These are phyloP conservation scores for Pontoporia blainvillei DNA, from an alignment of 2,113 vertebrate genomes.

Conservation along the genomic window DNA sequence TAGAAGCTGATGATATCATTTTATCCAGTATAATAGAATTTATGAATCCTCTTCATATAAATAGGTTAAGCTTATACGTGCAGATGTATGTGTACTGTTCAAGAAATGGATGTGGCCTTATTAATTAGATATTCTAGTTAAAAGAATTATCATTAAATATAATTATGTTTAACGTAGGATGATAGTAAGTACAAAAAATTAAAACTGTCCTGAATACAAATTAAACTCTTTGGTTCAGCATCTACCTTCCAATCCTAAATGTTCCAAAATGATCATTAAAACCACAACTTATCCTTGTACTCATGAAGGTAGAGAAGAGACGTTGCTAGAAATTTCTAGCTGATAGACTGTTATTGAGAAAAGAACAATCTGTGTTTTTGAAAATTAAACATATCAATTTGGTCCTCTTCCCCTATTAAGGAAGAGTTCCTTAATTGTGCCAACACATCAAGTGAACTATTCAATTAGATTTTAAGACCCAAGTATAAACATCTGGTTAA, in stretches of 20 bases:
- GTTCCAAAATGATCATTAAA: not conserved
- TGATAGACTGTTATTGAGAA: not conserved
- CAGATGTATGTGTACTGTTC: not conserved
- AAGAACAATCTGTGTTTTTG: not conserved
- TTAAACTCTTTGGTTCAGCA: not conserved
- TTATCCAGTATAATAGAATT: not conserved
- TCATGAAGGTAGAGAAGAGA: not conserved
- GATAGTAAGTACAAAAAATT: not conserved
- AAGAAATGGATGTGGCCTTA: not conserved
- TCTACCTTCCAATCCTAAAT: not conserved
- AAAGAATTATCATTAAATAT: not conserved
- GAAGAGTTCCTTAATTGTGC: not conserved
- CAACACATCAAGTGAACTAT: not conserved
- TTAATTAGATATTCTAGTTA: not conserved
- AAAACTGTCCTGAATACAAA: not conserved
- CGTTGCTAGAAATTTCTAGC: constrained; percentile 6
- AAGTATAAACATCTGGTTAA: constrained; percentile 35
- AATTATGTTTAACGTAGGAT: not conserved
- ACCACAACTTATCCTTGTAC: not conserved
- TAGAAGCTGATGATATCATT: not conserved
- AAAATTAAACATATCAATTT: constrained; percentile 24
- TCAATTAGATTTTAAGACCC: constrained; percentile 15
- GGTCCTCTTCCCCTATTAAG: not conserved
- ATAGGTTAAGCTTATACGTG: not conserved
- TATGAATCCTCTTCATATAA: not conserved